phyloP scores from a whole-genome alignment of 2,797 vertebrate species.

The Oryzias sinensis region DNA sequence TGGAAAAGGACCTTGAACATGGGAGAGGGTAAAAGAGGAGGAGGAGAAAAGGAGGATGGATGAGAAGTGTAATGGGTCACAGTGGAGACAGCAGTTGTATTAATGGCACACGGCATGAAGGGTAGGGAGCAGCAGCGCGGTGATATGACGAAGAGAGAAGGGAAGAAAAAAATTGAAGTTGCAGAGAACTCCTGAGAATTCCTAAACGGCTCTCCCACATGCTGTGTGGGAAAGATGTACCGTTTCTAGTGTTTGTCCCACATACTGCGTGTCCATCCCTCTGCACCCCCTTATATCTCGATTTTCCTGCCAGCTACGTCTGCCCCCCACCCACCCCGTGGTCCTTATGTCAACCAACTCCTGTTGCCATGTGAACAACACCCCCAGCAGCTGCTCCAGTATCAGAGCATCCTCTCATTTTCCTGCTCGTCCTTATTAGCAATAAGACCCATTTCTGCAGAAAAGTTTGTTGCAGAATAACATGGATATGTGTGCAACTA shows the following conservation, averaged over 20 bases:
- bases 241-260: slow-evolving; percentile 60
- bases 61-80: slow-evolving; percentile 41
- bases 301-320: slow-evolving; percentile 32
- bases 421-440: slow-evolving; percentile 58
- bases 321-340: slow-evolving; percentile 28
- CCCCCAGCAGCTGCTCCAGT: slow-evolving; percentile 69
- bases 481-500: slow-evolving; percentile 25
- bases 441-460: slow-evolving; percentile 49
- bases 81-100: slow-evolving; percentile 35
- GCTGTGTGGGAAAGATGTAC: slow-evolving; percentile 21
- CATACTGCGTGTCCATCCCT: slow-evolving; percentile 47
- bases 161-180: slow-evolving; percentile 18
- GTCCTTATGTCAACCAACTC: slow-evolving; percentile 66
- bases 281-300: slow-evolving; percentile 28
- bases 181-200: slow-evolving; percentile 69
- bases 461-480: slow-evolving; percentile 53
- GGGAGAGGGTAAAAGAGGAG: slow-evolving; percentile 30
- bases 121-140: slow-evolving; percentile 21
- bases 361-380: slow-evolving; percentile 73
- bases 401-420: slow-evolving; percentile 49
- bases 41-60: slow-evolving; percentile 42
- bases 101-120: slow-evolving; percentile 39
- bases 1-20: slow-evolving; percentile 47
- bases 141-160: slow-evolving; percentile 39
- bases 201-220: slow-evolving; percentile 51